Base-by-base conservation (phyloP, 1,140 invertebrate species). In the Drosophila biarmipes region DNA sequence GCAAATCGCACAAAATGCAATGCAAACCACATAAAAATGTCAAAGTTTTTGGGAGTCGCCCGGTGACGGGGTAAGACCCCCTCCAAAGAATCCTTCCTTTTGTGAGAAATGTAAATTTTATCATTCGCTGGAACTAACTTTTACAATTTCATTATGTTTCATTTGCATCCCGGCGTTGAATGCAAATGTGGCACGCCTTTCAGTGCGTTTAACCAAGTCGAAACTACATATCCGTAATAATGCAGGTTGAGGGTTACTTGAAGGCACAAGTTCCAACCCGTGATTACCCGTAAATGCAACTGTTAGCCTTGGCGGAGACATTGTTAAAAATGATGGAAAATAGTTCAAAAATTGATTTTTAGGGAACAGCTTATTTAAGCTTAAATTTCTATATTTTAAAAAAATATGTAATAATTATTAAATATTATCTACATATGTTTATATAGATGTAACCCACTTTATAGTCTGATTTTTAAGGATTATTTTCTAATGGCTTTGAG, bases 81-180 rank as follows among this genome's bases (percentile, higher is more conserved):
- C 49, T 46, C 29, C 29, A 10, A 10, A 31, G 29, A 31, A 34
- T 21, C 58, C 3, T 29, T 7, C 35, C 37, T 14, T 67, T 51
- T 64, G 68, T 69, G 69, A 42, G 78, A 77, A 84, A 89, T 89
- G 84, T 84, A 89, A 89, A 89, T 89, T 79, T 80, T 89, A 80
- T 89, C 84, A 77, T 84, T 87, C 64, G 67, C 56, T 48, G 68
- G 69, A 69, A 89, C 67, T 71, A 89, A 89, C 84, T 89, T 89
- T 89, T 74, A 89, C 84, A 89, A 89, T 89, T 89, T 89, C 73
- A 89, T 89, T 80, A 89, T 89, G 84, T 89, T 89, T 73, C 84
- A 82, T 89, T 87, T 89, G 84, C 82, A 87, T 82, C 31, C 10
- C 24, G 21, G 55, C 64, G 69, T 61, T 77, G 84, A 68, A 66